Evolutionary conservation across 2,113 vertebrate genomes (phyloP).

Genomic region (Strigops habroptila): DNA sequence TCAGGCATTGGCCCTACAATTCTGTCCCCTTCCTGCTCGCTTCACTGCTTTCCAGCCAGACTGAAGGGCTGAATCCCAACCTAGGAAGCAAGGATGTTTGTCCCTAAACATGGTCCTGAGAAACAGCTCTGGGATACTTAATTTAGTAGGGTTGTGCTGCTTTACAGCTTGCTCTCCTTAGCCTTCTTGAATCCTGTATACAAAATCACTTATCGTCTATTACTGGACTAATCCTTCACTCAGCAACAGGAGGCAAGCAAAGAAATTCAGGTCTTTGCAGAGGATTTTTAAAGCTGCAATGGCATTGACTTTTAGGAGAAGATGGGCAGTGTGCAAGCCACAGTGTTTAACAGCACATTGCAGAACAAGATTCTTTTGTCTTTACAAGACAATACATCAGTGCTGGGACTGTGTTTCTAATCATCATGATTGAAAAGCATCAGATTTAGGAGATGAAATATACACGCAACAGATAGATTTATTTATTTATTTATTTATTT

Average conservation of each 20-base stretch:
- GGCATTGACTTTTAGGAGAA: background rate
- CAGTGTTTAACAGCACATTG: background rate
- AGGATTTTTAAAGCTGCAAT: background rate
- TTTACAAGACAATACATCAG: background rate
- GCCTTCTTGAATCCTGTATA: background rate
- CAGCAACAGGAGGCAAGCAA: background rate
- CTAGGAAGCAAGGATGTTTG: background rate
- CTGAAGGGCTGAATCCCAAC: background rate
- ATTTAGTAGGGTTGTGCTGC: background rate
- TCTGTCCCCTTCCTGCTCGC: background rate
- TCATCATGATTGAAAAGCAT: background rate
- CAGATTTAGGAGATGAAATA: background rate
- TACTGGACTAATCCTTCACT: background rate
- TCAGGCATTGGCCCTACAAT: fast-evolving
- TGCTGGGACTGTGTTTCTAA: background rate
- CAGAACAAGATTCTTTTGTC: background rate
- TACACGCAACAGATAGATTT: fast-evolving
- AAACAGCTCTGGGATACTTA: fast-evolving
- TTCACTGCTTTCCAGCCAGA: background rate
- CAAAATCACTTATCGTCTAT: background rate
- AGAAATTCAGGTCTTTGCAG: background rate
- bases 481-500: background rate
- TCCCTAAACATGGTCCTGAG: background rate
- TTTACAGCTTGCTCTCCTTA: background rate
- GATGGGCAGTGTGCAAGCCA: fast-evolving